Evolutionary conservation across 2,113 vertebrate species (phyloP).

Genomic region (Podiceps cristatus): DNA sequence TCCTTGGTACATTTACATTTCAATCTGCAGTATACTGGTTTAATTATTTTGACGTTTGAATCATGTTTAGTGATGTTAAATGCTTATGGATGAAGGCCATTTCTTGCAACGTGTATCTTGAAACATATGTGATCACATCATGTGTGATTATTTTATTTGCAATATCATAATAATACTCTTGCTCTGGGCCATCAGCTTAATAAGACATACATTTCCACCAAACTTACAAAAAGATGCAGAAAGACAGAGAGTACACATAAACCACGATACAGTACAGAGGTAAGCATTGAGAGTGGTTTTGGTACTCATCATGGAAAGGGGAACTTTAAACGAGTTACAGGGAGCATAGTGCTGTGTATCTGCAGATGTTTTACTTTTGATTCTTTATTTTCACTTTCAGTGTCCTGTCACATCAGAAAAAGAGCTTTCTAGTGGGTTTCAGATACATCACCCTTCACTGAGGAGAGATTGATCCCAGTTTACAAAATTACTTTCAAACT

Average conservation of each 20-base stretch:
- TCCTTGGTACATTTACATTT: background rate
- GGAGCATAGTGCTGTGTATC: background rate
- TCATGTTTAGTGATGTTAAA: background rate
- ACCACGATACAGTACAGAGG: background rate
- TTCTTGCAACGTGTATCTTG: background rate
- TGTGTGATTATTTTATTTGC: background rate
- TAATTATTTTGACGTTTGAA: background rate
- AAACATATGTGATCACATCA: background rate
- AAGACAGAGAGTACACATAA: background rate
- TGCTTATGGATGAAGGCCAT: background rate
- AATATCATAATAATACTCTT: background rate
- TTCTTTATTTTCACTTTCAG: background rate
- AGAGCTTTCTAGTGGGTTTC: background rate
- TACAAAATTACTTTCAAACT: background rate
- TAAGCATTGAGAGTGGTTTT: background rate
- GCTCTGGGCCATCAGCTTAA: background rate
- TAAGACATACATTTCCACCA: background rate
- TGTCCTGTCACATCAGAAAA: background rate
- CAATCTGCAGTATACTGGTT: background rate
- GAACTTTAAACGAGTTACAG: background rate
- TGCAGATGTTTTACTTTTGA: background rate
- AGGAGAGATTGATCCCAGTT: background rate
- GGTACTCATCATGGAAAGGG: background rate
- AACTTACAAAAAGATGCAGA: background rate
- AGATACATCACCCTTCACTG: background rate